Evolutionary conservation across 1,140 invertebrate genomes (phyloP).

Genomic region (Drosophila nebulosa): DNA sequence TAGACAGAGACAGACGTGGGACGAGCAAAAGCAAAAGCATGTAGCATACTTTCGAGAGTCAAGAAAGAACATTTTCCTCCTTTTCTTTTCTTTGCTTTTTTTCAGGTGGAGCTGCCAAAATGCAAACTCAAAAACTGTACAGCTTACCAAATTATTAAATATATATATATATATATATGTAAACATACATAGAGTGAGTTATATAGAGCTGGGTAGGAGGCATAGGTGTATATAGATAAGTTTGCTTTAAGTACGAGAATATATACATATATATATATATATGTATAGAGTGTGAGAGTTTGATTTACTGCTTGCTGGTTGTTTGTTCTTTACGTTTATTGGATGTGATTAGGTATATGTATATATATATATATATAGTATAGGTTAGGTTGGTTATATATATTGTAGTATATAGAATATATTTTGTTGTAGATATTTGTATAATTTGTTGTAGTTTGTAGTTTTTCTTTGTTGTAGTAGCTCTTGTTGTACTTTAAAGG

Average conservation of each 20-base stretch:
- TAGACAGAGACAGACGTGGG: background rate
- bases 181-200: background rate
- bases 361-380: no score
- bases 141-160: conserved; percentile 27
- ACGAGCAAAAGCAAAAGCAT: background rate
- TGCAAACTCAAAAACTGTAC: conserved; percentile 12
- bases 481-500: background rate
- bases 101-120: background rate
- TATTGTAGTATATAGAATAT: conserved; percentile 4
- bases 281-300: background rate
- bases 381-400: background rate
- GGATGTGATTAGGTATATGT: background rate
- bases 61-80: background rate
- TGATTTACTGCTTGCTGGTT: background rate
- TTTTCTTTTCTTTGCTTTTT: background rate
- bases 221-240: conserved; percentile 9
- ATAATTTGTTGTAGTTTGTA: background rate
- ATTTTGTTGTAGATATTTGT: background rate
- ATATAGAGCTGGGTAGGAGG: conserved; percentile 26
- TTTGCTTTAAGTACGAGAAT: background rate
- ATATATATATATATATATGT: background rate
- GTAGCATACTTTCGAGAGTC: background rate
- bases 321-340: background rate
- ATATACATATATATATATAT: background rate
- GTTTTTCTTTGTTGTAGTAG: no score